phyloP scores from a whole-genome alignment of 2,113 vertebrate genomes.

The Lampris incognitus region DNA sequence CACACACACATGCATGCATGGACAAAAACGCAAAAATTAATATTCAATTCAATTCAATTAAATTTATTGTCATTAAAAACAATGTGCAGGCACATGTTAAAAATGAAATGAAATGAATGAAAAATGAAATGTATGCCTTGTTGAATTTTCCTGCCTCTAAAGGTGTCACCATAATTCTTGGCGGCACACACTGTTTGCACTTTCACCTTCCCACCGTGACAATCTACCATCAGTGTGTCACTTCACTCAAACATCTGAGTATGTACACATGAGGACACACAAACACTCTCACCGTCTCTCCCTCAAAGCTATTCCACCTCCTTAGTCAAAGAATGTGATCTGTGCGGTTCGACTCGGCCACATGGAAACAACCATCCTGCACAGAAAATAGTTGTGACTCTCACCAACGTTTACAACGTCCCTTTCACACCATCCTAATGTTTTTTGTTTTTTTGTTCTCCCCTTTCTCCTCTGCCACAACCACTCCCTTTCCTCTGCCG shows the following conservation, averaged over 20 bases:
- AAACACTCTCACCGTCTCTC: slow-evolving; percentile 10
- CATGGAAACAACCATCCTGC: slow-evolving; percentile 9
- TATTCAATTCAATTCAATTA: no score
- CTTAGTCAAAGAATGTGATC: slow-evolving; percentile 60
- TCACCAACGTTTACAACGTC: neutral
- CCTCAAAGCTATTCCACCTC: neutral
- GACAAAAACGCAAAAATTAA: neutral
- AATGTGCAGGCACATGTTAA: no score
- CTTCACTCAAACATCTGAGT: neutral
- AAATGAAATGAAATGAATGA: no score
- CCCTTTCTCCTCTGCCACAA: neutral
- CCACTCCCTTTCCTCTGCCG: neutral
- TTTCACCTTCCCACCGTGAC: slow-evolving; percentile 54
- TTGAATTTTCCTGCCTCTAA: neutral
- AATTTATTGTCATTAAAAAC: neutral
- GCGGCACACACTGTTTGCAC: neutral
- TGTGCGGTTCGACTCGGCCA: slow-evolving; percentile 32
- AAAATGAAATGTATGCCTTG: neutral
- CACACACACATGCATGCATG: neutral
- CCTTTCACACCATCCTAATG: slow-evolving; percentile 1
- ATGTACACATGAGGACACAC: slow-evolving; percentile 11
- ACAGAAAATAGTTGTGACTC: neutral
- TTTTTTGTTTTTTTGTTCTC: neutral
- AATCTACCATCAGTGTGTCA: slow-evolving; percentile 3
- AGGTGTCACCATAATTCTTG: neutral